Evolutionary conservation across 35 echinoderm and acorn worm species (phyloP).

Genomic region (Anneissia japonica): DNA sequence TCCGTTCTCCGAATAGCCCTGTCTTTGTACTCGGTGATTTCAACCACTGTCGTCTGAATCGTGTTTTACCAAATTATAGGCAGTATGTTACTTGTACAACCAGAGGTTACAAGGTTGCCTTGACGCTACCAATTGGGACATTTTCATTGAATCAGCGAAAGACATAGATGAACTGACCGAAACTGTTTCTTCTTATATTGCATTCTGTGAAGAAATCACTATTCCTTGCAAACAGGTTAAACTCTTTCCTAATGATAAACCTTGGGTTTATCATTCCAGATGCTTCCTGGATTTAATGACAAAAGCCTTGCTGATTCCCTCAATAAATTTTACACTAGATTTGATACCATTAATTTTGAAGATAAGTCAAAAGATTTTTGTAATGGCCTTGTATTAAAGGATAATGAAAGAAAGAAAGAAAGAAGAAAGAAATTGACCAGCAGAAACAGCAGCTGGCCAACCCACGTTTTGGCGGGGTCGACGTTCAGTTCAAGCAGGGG

Average conservation of each 20-base stretch:
- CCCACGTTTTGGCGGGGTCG: too few relatives aligned
- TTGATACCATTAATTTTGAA: not conserved
- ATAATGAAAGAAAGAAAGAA: too few relatives aligned
- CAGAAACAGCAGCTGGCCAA: too few relatives aligned
- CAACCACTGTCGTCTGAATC: constrained; percentile 12
- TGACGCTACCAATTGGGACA: constrained; percentile 48
- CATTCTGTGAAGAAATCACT: constrained; percentile 44
- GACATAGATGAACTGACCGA: constrained; percentile 35
- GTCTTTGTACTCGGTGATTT: constrained; percentile 27
- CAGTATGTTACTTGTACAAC: constrained; percentile 30
- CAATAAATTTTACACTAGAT: not conserved
- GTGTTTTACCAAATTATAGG: constrained; percentile 4
- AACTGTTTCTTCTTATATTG: constrained; percentile 36
- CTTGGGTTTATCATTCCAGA: constrained; percentile 10
- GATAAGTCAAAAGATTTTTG: not conserved
- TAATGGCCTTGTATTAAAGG: not conserved
- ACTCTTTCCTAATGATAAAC: constrained; percentile 48
- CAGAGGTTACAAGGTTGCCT: constrained; percentile 28
- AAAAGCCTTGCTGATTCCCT: not conserved
- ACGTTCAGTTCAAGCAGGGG: too few relatives aligned
- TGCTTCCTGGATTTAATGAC: not conserved
- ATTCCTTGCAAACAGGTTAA: constrained; percentile 26
- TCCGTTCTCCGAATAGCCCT: not conserved
- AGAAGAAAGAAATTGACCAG: too few relatives aligned
- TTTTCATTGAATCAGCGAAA: constrained; percentile 27